Evolutionary conservation across 37 sponge, comb jelly and placozoan genomes (phyloP).

Genomic region (Aphrocallistes beatrix): DNA sequence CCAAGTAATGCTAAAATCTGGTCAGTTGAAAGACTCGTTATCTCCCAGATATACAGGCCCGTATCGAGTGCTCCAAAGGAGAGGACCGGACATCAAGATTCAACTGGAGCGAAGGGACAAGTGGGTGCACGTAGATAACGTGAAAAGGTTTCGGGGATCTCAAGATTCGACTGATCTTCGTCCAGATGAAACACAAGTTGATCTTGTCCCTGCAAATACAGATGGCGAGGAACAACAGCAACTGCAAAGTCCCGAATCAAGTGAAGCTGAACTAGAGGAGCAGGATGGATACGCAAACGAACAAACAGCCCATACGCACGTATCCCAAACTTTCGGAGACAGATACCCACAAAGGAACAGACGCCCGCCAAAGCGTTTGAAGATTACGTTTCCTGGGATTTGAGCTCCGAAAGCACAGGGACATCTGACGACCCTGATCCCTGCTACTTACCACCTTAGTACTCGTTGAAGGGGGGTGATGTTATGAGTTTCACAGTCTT

Average conservation of each 20-base stretch:
- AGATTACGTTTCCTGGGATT: neutral
- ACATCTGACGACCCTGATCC: neutral
- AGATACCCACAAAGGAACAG: neutral
- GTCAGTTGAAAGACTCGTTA: neutral
- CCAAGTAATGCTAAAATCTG: neutral
- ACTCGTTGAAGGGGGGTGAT: neutral
- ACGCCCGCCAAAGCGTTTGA: neutral
- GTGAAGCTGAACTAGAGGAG: neutral
- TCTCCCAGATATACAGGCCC: neutral
- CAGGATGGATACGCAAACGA: neutral
- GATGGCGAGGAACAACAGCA: neutral
- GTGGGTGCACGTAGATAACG: neutral
- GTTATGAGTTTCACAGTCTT: neutral
- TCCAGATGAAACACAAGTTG: neutral
- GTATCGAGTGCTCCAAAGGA: neutral
- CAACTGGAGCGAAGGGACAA: neutral
- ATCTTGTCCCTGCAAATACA: neutral
- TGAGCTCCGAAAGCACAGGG: neutral
- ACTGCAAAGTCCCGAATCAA: neutral
- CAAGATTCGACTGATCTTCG: neutral
- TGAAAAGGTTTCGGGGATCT: neutral
- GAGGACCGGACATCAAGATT: neutral
- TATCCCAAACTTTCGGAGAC: neutral
- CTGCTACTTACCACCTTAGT: neutral
- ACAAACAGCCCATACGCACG: neutral